These are phyloP conservation scores for Atrichornis clamosus DNA, from an alignment of 2,113 vertebrate genomes.

Conservation along the genomic window DNA sequence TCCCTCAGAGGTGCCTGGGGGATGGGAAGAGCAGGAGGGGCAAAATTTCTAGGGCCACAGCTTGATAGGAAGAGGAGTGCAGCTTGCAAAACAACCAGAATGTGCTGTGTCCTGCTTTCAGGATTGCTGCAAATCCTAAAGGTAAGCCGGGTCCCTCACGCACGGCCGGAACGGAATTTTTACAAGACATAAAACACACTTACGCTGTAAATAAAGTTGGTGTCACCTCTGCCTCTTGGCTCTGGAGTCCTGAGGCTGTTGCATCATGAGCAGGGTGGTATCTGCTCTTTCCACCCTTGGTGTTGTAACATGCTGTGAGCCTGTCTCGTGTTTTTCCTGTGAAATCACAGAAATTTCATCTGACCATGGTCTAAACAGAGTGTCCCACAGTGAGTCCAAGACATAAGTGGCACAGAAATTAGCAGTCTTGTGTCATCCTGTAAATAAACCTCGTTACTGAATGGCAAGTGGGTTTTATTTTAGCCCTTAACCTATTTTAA, in stretches of 20 bases:
- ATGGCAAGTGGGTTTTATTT: background rate
- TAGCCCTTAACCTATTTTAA: background rate
- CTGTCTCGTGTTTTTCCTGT: background rate
- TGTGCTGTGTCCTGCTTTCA: slow-evolving; percentile 1
- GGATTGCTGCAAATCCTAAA: background rate
- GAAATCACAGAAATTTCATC: background rate
- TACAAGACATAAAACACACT: background rate
- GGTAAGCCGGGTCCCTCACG: background rate
- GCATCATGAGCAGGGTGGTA: background rate
- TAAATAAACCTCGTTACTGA: background rate
- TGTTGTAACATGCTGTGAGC: background rate
- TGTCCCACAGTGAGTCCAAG: background rate
- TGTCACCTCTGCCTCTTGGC: background rate
- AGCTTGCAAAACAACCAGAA: slow-evolving; percentile 9
- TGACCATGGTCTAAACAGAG: background rate
- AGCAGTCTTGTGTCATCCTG: background rate
- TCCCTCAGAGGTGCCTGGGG: background rate
- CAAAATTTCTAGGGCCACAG: background rate
- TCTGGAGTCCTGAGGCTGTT: background rate
- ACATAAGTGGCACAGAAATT: background rate
- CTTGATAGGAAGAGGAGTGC: slow-evolving; percentile 7
- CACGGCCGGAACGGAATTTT: background rate
- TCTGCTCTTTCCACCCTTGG: background rate
- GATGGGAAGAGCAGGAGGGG: slow-evolving; percentile 14
- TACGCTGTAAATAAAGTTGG: background rate